Conservation (phyloP, 2,797 vertebrate species). For the Caiman crocodilus region DNA sequence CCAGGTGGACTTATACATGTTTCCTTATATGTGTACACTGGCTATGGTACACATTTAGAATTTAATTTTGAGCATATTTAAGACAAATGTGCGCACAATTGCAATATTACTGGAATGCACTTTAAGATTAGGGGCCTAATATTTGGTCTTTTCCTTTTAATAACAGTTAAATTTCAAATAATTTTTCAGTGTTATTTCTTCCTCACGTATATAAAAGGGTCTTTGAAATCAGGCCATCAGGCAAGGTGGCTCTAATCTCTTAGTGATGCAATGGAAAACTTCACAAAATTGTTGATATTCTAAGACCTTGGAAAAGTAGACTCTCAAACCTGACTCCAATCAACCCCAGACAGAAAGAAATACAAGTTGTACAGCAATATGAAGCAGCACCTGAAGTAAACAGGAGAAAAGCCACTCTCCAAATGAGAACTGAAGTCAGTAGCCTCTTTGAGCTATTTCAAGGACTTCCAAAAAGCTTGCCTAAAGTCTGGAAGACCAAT, state of each 20-base stretch:
- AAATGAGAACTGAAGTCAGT: no score
- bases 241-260: neutral
- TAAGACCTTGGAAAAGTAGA: neutral
- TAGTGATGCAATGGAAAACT: neutral
- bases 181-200: neutral
- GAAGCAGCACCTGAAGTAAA: no score
- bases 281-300: neutral
- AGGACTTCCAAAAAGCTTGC: no score
- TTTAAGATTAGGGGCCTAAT: neutral
- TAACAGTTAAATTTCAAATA: neutral
- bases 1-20: neutral
- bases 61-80: conserved; percentile 11
- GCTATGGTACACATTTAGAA: neutral
- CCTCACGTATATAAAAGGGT: neutral
- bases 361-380: neutral
- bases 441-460: no score
- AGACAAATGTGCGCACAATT: rapidly evolving
- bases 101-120: neutral
- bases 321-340: neutral
- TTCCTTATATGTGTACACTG: neutral
- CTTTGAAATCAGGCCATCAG: neutral
- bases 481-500: neutral
- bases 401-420: no score
- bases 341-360: neutral
- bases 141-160: neutral